Percentiles rank a stretch among this genome's conserved stretches.
Evolutionary conservation across 92 coral and sea anemone species (phyloP).

Genomic region (Zoanthus solanderi): DNA sequence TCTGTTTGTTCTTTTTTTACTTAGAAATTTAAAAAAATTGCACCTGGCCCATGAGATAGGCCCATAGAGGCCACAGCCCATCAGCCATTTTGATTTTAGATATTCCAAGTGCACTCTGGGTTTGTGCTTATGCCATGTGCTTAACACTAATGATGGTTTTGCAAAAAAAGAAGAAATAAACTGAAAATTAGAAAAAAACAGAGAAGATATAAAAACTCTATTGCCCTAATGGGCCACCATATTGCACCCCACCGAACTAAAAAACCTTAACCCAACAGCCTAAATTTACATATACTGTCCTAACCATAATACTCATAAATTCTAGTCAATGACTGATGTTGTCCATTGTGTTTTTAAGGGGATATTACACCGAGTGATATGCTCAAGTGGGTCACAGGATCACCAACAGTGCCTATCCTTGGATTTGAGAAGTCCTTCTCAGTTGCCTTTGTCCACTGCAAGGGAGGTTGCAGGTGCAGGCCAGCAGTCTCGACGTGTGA

Average conservation of each 20-base stretch:
- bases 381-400: slow-evolving; percentile 49
- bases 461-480: slow-evolving; percentile 42
- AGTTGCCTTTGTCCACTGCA: slow-evolving; percentile 49
- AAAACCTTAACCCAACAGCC: slow-evolving; percentile 21
- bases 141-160: slow-evolving; percentile 28
- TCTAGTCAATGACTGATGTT: slow-evolving; percentile 28
- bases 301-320: slow-evolving; percentile 20
- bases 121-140: slow-evolving; percentile 47
- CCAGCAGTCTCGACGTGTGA: slow-evolving; percentile 49
- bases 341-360: slow-evolving; percentile 37
- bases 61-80: slow-evolving; percentile 59
- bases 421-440: slow-evolving; percentile 38
- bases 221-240: slow-evolving; percentile 10
- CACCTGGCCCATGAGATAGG: slow-evolving; percentile 49
- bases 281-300: slow-evolving; percentile 20
- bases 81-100: slow-evolving; percentile 45
- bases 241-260: slow-evolving; percentile 18
- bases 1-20: slow-evolving; percentile 38
- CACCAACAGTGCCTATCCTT: slow-evolving; percentile 54
- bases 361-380: slow-evolving; percentile 28
- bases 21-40: slow-evolving; percentile 7
- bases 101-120: slow-evolving; percentile 52
- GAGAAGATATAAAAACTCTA: neutral
- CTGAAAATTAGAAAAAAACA: slow-evolving; percentile 15
- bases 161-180: slow-evolving; percentile 20